A percentile compares a stretch with the other conserved stretches of the same genome.
Evolutionary conservation across 2,797 vertebrate species (phyloP).

Genomic region (Hydrocynus forskahlii): DNA sequence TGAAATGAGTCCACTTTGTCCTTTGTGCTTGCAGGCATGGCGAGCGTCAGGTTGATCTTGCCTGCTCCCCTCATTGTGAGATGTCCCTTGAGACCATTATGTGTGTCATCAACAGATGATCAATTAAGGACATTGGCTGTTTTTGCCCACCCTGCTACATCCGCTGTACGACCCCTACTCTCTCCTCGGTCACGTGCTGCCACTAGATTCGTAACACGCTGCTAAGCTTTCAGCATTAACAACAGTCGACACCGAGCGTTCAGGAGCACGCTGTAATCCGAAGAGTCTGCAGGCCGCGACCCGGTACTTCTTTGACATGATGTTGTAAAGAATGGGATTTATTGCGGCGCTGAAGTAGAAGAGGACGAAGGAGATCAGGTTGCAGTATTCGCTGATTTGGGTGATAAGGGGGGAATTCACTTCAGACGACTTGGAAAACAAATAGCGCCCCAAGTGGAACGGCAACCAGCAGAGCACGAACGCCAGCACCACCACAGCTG

Average conservation of each 20-base stretch:
- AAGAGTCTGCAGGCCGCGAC: conserved; percentile 87
- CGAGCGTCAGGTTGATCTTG: background rate
- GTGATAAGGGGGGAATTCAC: conserved; percentile 87
- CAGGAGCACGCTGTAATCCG: conserved; percentile 75
- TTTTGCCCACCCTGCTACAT: background rate
- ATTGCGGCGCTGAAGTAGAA: conserved; percentile 98
- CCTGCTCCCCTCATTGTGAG: background rate
- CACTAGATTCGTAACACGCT: conserved; percentile 86
- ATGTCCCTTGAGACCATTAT: background rate
- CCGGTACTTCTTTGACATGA: conserved; percentile 97
- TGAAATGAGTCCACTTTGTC: background rate
- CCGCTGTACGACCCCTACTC: too few species aligned
- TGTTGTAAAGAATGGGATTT: conserved; percentile 98
- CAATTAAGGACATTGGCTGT: background rate
- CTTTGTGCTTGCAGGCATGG: too few species aligned
- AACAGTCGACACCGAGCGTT: conserved; percentile 79
- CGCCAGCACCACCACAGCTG: conserved; percentile 81
- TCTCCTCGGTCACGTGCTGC: conserved; percentile 76
- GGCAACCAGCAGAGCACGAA: conserved; percentile 85
- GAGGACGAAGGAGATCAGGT: conserved; percentile 92
- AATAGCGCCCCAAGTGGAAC: conserved; percentile 81
- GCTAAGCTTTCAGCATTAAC: conserved; percentile 82
- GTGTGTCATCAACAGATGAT: too few species aligned
- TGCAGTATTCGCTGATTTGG: conserved; percentile 93
- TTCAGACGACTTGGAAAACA: conserved; percentile 88